Base-by-base conservation (phyloP, 2,113 vertebrate genomes). In the Triplophysa tibetana region DNA sequence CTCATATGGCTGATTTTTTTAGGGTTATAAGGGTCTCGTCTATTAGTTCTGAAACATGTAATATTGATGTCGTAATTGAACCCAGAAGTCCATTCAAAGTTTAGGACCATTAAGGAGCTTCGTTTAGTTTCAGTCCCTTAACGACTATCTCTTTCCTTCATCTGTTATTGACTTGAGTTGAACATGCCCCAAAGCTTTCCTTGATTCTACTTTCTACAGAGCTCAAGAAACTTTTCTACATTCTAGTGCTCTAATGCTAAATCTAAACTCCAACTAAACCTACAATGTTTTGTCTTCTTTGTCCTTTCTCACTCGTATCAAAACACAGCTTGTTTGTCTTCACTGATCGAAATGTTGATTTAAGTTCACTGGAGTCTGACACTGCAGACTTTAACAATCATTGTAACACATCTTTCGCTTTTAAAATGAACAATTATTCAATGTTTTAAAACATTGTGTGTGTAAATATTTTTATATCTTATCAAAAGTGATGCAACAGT, bases 11-110 rank as follows among this genome's bases (percentile, higher is more conserved):
- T 67, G 58, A 63, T 78, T 81, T 86, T 69, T 72, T 61, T n/a
- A 17, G 60, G 60, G 77, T 75, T 80, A 60, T 79, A 68, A 74
- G 80, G 70, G 66, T 81, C 70, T 60, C 19, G 62, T 70, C 78
- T 86, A 79, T 83, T 81, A 92, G 89, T 87, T 91, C 87, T 89
- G 90, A 91, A 87, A 87, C 77, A 92, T 93, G 73, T 85, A 93
- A 92, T 93, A 93, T 93, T 92, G 91, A 92, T 92, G 90, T 75
- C 87, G 90, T 93, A 92, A 90, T 91, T 89, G 89, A 86, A 86
- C 88, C 86, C 75, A 75, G 88, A 89, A 89, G 89, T 91, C 91
- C 89, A 86, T 91, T 91, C 89, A 90, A 92, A 91, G 89, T 92
- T 92, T 86, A 83, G 86, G 88, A 85, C 82, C 75, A 6, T 78